Base-by-base conservation (phyloP, 2,888 invertebrate species). In the Branchipolynoe longqiensis region DNA sequence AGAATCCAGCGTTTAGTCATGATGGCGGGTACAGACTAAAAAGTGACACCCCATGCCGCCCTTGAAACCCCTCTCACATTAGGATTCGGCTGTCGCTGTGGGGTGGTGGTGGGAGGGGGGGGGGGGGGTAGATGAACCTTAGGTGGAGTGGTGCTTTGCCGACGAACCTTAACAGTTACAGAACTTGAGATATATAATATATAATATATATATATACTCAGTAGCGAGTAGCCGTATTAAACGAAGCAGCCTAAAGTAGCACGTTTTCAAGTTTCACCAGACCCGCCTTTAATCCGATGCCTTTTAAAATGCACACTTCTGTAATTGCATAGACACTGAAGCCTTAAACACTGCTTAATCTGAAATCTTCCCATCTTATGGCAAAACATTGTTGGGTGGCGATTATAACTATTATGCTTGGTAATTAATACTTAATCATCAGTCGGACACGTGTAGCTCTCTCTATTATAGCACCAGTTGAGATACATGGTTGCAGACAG, bases 401-500 rank as follows among this genome's bases (percentile, higher is more conserved):
- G 28, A 62, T 62, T 18, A 56, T 56, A 25, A 3, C 14, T 28
- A 62, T 69, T 69, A 69, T 33, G 69, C 69, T 33, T 38, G 18
- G 18, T 18, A 18, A 36, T 33, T 69, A 69, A 69, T 62, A 38
- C 69, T 36, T 69, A 31, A 25, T 36, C 12, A 69, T 69, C 1
- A 33, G 14, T 33, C 33, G 69, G 69, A 69, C 69, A 69, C 69
- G 38, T 69, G 38, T 38, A n/a, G n/a, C n/a, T n/a, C n/a, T n/a
- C n/a, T n/a, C n/a, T n/a, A n/a, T 38, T 69, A 69, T 69, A 69
- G 69, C 69, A 69, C 69, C 69, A 69, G 18, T 69, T 69, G 69
- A 69, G 38, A 69, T 69, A 69, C 62, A 38, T 69, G 69, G 69
- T n/a, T 69, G 69, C 69, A 69, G 69, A 69, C 38, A 69, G 18